These are phyloP conservation scores for Enteromius fasciolatus DNA, from an alignment of 2,797 vertebrate genomes.

Conservation along the genomic window DNA sequence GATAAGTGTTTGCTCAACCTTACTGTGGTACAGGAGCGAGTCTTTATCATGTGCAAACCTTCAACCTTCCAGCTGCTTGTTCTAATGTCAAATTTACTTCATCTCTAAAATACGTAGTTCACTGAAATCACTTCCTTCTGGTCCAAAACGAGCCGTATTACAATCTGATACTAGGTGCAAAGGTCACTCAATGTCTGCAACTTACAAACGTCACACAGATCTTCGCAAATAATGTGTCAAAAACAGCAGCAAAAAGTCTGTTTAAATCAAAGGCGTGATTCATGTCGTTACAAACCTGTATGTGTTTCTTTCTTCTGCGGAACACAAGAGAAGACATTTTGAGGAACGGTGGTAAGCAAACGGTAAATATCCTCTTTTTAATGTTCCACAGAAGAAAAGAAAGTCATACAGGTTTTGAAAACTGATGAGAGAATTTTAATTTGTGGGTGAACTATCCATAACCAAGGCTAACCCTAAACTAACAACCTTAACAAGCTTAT, in stretches of 20 bases:
- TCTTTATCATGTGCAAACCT: not conserved
- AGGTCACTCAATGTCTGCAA: not conserved
- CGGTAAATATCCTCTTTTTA: not conserved
- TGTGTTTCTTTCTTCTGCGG: not conserved
- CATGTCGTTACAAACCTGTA: not conserved
- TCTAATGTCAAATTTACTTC: not conserved
- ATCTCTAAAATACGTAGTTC: not conserved
- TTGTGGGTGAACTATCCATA: not conserved
- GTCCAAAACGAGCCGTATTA: not conserved
- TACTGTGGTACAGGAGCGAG: not conserved
- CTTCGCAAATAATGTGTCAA: not conserved
- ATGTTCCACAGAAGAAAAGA: not conserved
- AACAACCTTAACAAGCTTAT: not conserved
- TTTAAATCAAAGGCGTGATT: not conserved
- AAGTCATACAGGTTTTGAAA: not conserved
- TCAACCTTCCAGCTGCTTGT: not conserved
- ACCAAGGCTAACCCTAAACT: not conserved
- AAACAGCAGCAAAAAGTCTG: not conserved
- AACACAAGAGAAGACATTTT: not conserved
- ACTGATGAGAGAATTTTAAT: not conserved
- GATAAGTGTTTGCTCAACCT: constrained; percentile 11
- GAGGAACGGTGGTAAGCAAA: not conserved
- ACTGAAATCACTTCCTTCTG: not conserved
- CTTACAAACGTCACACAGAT: not conserved
- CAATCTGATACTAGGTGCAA: not conserved